Percentiles rank a stretch among this genome's conserved stretches.
Conservation (phyloP, 2,888 invertebrate species). For the Dryobota labecula region DNA sequence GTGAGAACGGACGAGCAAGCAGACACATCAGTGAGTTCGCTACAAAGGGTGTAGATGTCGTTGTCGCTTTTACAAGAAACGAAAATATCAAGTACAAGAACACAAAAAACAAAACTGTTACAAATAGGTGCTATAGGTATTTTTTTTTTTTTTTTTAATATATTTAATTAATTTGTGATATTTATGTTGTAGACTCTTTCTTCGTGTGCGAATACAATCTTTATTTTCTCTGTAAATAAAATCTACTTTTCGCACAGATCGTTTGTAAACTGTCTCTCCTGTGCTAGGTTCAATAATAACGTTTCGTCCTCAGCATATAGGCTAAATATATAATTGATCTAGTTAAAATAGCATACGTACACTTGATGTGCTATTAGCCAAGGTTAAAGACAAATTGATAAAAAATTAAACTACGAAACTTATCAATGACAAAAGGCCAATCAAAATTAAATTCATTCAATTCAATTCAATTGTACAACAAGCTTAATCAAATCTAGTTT, state of each 20-base stretch:
- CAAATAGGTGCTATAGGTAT: too few relatives aligned
- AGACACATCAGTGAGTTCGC: not conserved
- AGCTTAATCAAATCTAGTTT: not conserved
- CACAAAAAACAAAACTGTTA: too few relatives aligned
- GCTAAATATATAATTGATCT: constrained; percentile 1
- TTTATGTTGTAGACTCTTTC: not conserved
- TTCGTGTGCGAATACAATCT: not conserved
- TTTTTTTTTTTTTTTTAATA: too few relatives aligned
- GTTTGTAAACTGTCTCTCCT: not conserved
- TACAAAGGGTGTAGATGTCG: constrained; percentile 22
- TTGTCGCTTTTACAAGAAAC: not conserved
- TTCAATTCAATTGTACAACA: constrained; percentile 15
- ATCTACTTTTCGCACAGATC: not conserved
- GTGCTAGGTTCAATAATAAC: not conserved
- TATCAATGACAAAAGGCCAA: constrained; percentile 3
- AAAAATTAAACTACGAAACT: constrained; percentile 12
- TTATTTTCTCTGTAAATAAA: not conserved
- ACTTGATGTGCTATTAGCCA: not conserved
- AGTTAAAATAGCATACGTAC: not conserved
- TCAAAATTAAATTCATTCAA: constrained; percentile 32
- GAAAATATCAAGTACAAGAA: too few relatives aligned
- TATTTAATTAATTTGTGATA: too few relatives aligned
- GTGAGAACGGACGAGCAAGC: too few relatives aligned
- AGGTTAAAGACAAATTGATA: constrained; percentile 1
- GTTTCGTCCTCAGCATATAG: not conserved